Evolutionary conservation across 2,113 vertebrate species (phyloP).

Genomic region (Antechinus flavipes): DNA sequence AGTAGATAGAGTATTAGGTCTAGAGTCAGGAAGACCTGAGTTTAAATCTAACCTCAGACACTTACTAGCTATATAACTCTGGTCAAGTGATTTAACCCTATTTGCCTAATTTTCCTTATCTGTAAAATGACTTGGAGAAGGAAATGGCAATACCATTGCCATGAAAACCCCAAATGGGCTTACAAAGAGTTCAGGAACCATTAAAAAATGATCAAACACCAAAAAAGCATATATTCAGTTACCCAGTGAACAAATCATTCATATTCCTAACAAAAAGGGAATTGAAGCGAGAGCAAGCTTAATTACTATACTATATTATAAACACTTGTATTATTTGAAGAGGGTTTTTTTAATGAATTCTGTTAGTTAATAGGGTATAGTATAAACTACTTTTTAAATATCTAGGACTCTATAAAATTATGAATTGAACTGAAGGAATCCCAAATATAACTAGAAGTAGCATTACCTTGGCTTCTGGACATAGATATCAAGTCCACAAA

Average conservation of each 20-base stretch:
- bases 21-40: not conserved
- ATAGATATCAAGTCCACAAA: not conserved
- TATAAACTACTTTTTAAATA: constrained; percentile 25
- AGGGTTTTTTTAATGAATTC: not conserved
- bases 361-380: not conserved
- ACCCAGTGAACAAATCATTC: not conserved
- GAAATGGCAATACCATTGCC: not conserved
- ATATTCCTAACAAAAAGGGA: not conserved
- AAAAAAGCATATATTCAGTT: not conserved
- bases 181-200: not conserved
- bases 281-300: not conserved
- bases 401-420: not conserved
- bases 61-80: not conserved
- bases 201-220: not conserved
- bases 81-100: not conserved
- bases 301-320: not conserved
- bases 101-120: not conserved
- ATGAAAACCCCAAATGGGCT: not conserved
- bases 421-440: not conserved
- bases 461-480: constrained; percentile 13
- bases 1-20: not conserved
- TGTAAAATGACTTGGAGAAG: not conserved
- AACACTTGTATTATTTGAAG: not conserved
- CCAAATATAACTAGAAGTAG: not conserved
- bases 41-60: not conserved